Conservation (phyloP, 2,888 invertebrate genomes). For the Acronicta psi region DNA sequence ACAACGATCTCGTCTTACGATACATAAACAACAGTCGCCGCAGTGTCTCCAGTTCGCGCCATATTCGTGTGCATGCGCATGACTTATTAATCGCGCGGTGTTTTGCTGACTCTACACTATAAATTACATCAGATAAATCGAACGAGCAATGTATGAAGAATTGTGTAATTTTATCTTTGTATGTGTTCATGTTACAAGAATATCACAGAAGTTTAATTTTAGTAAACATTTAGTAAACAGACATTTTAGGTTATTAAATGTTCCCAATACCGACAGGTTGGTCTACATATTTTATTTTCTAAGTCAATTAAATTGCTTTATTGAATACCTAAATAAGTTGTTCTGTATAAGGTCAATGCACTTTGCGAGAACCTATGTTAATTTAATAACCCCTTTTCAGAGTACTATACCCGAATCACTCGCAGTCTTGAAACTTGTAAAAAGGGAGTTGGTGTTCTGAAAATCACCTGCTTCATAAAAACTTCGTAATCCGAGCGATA, state of each 20-base stretch:
- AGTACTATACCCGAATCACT: no score
- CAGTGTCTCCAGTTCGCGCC: slow-evolving; percentile 51
- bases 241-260: no score
- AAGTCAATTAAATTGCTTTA: no score
- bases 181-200: not conserved
- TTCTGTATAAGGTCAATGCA: no score
- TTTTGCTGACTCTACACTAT: slow-evolving; percentile 46
- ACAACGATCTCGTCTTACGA: slow-evolving; percentile 23
- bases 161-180: slow-evolving; percentile 32
- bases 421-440: no score
- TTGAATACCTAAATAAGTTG: no score
- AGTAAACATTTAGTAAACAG: not conserved
- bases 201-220: slow-evolving; percentile 13
- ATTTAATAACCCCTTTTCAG: no score
- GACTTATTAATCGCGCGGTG: slow-evolving; percentile 52
- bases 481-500: slow-evolving; percentile 35
- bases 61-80: slow-evolving; percentile 54
- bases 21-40: slow-evolving; percentile 48
- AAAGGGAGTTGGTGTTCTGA: slow-evolving; percentile 27
- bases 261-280: no score
- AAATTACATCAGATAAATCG: slow-evolving; percentile 52
- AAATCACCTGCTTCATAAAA: not conserved
- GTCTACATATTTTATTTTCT: no score
- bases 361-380: no score
- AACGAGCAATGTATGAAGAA: slow-evolving; percentile 39